These are phyloP conservation scores for Pongo pygmaeus DNA, from an alignment of 2,113 vertebrate species.

Conservation along the genomic window DNA sequence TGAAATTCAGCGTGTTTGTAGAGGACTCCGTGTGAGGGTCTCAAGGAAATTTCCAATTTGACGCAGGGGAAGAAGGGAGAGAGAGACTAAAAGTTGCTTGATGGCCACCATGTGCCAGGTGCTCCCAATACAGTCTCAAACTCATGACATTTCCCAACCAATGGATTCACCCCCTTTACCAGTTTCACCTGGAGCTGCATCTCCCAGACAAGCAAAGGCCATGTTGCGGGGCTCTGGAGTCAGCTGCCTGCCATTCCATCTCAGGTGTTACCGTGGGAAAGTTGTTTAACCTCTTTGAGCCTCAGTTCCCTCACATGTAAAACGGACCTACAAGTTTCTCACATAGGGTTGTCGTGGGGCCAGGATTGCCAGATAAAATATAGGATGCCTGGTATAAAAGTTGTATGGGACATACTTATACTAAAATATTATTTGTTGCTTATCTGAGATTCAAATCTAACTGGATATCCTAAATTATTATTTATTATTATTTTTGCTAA, in stretches of 20 bases:
- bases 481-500: background rate
- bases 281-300: background rate
- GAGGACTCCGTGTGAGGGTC: too few species aligned
- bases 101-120: accelerated
- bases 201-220: background rate
- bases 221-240: background rate
- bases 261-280: background rate
- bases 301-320: background rate
- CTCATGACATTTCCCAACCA: too few species aligned
- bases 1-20: background rate
- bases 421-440: background rate
- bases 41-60: background rate
- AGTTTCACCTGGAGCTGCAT: too few species aligned
- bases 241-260: too few species aligned
- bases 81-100: background rate
- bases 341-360: background rate
- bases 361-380: background rate
- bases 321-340: background rate
- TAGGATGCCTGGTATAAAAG: background rate
- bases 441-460: background rate
- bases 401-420: background rate
- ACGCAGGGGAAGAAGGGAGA: too few species aligned
- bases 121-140: too few species aligned
- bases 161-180: too few species aligned
- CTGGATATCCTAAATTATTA: background rate